Percentiles rank a stretch among this genome's conserved stretches.
These are phyloP conservation scores for Gobius niger DNA, from an alignment of 2,113 vertebrate species.

Conservation along the genomic window DNA sequence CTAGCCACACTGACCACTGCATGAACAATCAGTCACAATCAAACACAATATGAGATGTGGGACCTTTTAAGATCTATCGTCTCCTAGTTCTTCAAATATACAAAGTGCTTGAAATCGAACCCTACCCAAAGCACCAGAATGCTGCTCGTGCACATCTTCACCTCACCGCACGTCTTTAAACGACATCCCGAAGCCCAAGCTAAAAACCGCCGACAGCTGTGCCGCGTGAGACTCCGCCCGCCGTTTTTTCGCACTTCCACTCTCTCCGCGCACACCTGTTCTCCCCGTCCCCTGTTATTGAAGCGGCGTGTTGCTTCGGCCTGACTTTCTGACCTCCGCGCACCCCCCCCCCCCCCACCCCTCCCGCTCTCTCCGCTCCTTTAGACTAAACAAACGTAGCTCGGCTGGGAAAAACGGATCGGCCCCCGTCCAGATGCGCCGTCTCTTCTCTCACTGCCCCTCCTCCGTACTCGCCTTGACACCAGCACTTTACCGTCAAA, in stretches of 20 bases:
- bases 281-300: conserved; percentile 33
- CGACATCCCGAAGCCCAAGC: too few relatives aligned
- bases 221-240: neutral
- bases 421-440: conserved; percentile 89
- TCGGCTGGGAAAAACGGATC: conserved; percentile 92
- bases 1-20: too few relatives aligned
- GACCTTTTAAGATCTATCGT: too few relatives aligned
- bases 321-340: conserved; percentile 33
- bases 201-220: too few relatives aligned
- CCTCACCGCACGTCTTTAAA: too few relatives aligned
- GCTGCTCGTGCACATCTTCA: too few relatives aligned
- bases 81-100: too few relatives aligned
- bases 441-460: conserved; percentile 77
- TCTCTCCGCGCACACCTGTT: conserved; percentile 37
- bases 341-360: conserved; percentile 35
- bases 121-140: too few relatives aligned
- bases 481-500: neutral
- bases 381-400: conserved; percentile 99
- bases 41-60: too few relatives aligned
- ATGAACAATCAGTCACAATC: too few relatives aligned
- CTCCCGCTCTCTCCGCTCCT: conserved; percentile 62
- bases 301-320: conserved; percentile 47
- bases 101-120: too few relatives aligned
- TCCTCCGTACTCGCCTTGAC: conserved; percentile 20
- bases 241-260: neutral